These are phyloP conservation scores for Aplocera efformata DNA, from an alignment of 2,888 invertebrate species.

Conservation along the genomic window DNA sequence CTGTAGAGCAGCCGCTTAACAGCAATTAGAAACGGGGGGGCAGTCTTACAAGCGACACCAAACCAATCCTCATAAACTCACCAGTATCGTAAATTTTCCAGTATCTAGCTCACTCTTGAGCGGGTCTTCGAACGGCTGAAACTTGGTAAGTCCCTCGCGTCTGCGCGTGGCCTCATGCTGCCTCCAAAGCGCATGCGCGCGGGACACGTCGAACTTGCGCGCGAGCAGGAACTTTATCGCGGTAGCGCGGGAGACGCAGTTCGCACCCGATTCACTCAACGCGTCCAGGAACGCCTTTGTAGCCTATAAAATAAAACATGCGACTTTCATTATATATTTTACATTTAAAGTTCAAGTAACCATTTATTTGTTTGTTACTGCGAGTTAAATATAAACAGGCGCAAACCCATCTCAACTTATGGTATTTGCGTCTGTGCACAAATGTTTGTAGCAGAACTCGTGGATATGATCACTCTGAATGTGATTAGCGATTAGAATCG, in stretches of 20 bases:
- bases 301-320: conserved; percentile 78
- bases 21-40: too few species aligned
- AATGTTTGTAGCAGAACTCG: too few species aligned
- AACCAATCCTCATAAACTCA: too few species aligned
- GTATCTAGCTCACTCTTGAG: conserved; percentile 92
- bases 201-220: conserved; percentile 94
- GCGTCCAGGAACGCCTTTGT: conserved; percentile 90
- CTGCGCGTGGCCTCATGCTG: conserved; percentile 95
- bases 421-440: too few species aligned
- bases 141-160: conserved; percentile 90
- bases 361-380: too few species aligned
- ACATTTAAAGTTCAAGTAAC: too few species aligned
- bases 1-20: too few species aligned
- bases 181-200: conserved; percentile 94
- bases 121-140: conserved; percentile 91
- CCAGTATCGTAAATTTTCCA: conserved; percentile 97
- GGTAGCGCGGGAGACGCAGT: conserved; percentile 88
- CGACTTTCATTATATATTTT: neutral
- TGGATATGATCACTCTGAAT: too few species aligned
- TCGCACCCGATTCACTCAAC: conserved; percentile 81
- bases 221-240: conserved; percentile 96
- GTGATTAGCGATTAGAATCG: too few species aligned
- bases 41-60: too few species aligned
- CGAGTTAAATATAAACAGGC: too few species aligned
- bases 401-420: too few species aligned